Evolutionary conservation across 2,888 invertebrate species (phyloP).

Genomic region (Epistrophe grossulariae): DNA sequence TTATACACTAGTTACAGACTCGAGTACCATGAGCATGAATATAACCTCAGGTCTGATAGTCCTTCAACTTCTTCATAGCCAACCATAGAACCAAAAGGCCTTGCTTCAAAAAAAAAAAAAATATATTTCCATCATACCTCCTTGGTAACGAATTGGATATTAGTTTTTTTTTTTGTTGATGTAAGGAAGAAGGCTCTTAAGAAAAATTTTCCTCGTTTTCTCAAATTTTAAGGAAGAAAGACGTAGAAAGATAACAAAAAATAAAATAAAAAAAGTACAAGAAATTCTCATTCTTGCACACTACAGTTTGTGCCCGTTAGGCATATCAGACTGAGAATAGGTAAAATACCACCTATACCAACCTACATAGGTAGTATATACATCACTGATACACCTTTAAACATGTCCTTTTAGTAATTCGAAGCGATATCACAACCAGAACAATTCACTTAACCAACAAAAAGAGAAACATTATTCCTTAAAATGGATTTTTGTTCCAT

Average conservation of each 20-base stretch:
- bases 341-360: slow-evolving; percentile 26
- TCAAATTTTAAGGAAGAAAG: slow-evolving; percentile 45
- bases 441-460: slow-evolving; percentile 69
- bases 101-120: slow-evolving; percentile 36
- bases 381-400: slow-evolving; percentile 52
- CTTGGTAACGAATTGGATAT: slow-evolving; percentile 48
- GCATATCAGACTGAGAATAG: slow-evolving; percentile 62
- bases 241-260: slow-evolving; percentile 35
- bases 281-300: slow-evolving; percentile 62
- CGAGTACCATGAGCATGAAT: slow-evolving; percentile 32
- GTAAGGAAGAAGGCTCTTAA: slow-evolving; percentile 14
- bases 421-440: slow-evolving; percentile 72
- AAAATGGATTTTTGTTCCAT: slow-evolving; percentile 58
- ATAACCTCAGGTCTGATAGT: slow-evolving; percentile 69
- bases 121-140: slow-evolving; percentile 41
- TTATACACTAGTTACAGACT: slow-evolving; percentile 49
- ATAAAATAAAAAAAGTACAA: slow-evolving; percentile 28
- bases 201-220: slow-evolving; percentile 30
- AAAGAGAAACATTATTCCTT: slow-evolving; percentile 23
- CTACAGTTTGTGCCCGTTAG: slow-evolving; percentile 58
- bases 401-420: slow-evolving; percentile 72
- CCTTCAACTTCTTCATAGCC: slow-evolving; percentile 42
- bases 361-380: too few relatives aligned
- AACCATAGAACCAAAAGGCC: slow-evolving; percentile 56
- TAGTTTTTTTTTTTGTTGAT: background rate